These are phyloP conservation scores for Hycleus phaleratus DNA, from an alignment of 1,140 invertebrate species.

Conservation along the genomic window DNA sequence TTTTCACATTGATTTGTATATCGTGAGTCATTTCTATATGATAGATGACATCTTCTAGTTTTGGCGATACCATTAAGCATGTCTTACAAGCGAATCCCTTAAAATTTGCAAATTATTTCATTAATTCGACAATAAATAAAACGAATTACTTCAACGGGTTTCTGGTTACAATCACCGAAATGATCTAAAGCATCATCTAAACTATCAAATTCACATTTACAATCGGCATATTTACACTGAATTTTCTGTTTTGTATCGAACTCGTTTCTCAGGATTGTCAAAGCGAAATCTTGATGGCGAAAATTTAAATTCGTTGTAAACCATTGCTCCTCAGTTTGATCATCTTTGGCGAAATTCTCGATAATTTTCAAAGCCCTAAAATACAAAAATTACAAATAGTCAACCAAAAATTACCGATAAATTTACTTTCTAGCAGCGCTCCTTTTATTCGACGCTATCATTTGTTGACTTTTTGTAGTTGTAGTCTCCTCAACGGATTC, in stretches of 20 bases:
- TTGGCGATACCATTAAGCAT: conserved; percentile 13
- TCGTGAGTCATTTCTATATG: conserved; percentile 19
- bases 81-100: conserved; percentile 22
- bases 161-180: conserved; percentile 23
- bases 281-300: neutral
- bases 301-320: neutral
- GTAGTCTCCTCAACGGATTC: neutral
- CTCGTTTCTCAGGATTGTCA: no score
- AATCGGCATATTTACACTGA: no score
- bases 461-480: neutral
- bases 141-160: conserved; percentile 10
- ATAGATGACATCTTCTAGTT: conserved; percentile 12
- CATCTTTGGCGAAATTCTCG: conserved; percentile 3
- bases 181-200: conserved; percentile 19
- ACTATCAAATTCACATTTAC: neutral
- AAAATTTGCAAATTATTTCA: neutral
- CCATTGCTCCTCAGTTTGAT: neutral
- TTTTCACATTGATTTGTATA: conserved; percentile 1
- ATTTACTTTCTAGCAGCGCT: conserved; percentile 28
- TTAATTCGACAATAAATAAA: neutral
- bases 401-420: neutral
- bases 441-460: conserved; percentile 8
- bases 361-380: conserved; percentile 13
- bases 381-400: neutral
- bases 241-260: no score